Evolutionary conservation across 2,113 vertebrate species (phyloP), one percentile per base, ranked within the genome.

Genomic region (Gobius niger): DNA sequence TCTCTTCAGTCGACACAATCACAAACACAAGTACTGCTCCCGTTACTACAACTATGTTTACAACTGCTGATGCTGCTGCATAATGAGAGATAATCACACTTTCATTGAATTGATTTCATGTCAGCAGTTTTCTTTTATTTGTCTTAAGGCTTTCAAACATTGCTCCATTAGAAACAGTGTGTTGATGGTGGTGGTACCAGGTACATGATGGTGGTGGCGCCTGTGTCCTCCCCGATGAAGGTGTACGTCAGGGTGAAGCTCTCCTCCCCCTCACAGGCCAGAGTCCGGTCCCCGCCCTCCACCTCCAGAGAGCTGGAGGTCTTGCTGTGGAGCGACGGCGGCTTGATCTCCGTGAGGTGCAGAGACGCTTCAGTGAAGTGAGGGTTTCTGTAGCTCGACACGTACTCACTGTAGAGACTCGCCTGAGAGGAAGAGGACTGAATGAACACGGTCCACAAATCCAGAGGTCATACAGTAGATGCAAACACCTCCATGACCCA

Each of bases 241-340:
- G 70, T 70, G 66, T 91, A 92, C 5, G 65, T 41, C 65, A 92
- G 57, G 12, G 18, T 66, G 44, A 92, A 65, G 0, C 76, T 1
- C 41, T 70, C 54, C 16, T 86, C 72, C 41, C 0, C 44, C 9
- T 68, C 64, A 67, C 92, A 93, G 42, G 41, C 16, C 44, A 93
- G 72, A 7, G 70, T 6, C 5, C 67, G 1, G 2, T 79, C 54
- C 9, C 41, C 73, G 5, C 4, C 72, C 57, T 84, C 75, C 44
- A 93, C 56, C 42, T 67, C 51, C 53, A 93, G 63, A 51, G 41
- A 68, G 76, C 90, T 92, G 63, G 70, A 53, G 0, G 82, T 40
- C 76, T 78, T 78, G 0, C 51, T 72, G 54, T 7, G 87, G 42
- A 6, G 13, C 8, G 49, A 85, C 63, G 8, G 68, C 7, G 1